Conservation (phyloP, 2,113 vertebrate genomes). For the Ailurus styani region DNA sequence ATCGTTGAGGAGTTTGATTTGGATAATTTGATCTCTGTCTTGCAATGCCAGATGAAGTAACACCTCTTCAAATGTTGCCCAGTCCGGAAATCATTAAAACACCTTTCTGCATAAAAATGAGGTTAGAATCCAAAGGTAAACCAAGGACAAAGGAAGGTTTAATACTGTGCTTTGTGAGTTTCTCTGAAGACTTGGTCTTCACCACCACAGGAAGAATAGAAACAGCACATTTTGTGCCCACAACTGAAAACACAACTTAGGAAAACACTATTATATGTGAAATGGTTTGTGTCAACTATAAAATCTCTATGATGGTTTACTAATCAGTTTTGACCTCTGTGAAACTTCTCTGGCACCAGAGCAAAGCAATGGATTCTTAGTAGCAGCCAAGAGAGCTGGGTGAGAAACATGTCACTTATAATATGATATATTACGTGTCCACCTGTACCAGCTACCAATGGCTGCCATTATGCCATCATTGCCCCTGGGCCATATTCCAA, state of each 20-base stretch:
- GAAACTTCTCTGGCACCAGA: neutral
- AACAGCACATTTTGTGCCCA: neutral
- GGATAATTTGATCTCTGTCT: conserved; percentile 2
- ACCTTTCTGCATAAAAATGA: neutral
- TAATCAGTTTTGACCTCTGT: neutral
- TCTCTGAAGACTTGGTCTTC: neutral
- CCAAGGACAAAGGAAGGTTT: neutral
- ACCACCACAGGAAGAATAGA: neutral
- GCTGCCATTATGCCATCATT: neutral
- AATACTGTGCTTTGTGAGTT: neutral
- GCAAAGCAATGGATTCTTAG: neutral
- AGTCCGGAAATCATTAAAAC: neutral
- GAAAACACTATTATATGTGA: neutral
- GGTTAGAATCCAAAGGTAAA: neutral
- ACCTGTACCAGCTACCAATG: neutral
- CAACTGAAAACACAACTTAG: neutral
- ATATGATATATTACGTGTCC: neutral
- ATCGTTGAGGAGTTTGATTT: neutral
- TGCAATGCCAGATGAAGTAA: neutral
- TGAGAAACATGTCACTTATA: neutral
- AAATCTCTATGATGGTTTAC: neutral
- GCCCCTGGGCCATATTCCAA: neutral
- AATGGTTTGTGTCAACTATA: neutral
- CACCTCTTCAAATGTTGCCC: neutral
- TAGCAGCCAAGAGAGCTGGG: neutral